Base-by-base conservation (phyloP, 2,888 invertebrate species). In the Proisotoma minuta region DNA sequence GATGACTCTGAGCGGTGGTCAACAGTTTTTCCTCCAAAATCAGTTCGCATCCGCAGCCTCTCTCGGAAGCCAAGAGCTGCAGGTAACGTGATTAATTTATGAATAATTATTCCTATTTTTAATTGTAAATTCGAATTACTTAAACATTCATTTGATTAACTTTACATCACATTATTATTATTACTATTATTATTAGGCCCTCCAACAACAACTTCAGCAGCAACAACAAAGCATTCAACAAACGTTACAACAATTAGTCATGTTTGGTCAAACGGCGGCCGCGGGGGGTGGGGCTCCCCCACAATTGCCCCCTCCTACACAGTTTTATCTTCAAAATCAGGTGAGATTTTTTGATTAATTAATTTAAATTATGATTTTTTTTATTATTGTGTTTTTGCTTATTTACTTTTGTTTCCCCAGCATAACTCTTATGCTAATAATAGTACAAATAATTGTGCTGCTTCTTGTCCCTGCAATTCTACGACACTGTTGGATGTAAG, bases 241-340 rank as follows among this genome's bases (percentile, higher is more conserved):
- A 73, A 81, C 81, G 64, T 76, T 85, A 60, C 85, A 86, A 74
- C 85, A 85, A 74, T 81, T 85, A 73, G 83, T 85, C 59, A 82
- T 85, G 79, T 81, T 85, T 74, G 84, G 82, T 70, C 84, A 81
- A 64, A 66, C 70, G 53, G 71, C 67, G 54, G 60, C 70, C 57
- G 64, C 63, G 57, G 79, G 83, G 57, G 80, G 43, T 62, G 79
- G 84, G 58, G 80, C 81, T 75, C 78, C 80, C 26, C 79, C 74
- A 63, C 79, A 81, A 73, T 75, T 82, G 61, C 80, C 81, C 49
- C 80, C 86, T 3, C 84, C 84, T 73, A 83, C 87, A 23, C 88
- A 88, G 76, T 87, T 88, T 76, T 84, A 88, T 77, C 78, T 89
- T 59, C 88, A 88, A 77, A 88, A 88, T 78, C 88, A 86, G 83